Base-by-base conservation (phyloP, 30 jellyfish, hydroid and myxozoan genomes). In the Mastigias papua region DNA sequence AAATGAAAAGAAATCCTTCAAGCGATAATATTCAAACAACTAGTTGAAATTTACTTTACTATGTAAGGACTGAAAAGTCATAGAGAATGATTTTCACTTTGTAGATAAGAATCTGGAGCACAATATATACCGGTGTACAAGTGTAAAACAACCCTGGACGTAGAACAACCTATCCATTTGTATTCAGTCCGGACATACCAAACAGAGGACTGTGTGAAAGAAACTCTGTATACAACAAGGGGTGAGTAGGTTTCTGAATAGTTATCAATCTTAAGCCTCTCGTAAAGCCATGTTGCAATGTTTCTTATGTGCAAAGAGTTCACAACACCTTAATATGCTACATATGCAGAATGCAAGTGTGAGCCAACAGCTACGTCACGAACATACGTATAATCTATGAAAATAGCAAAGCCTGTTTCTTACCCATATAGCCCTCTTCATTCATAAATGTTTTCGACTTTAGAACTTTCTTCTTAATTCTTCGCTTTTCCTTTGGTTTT, bases 351-450 rank as follows among this genome's bases (percentile, higher is more conserved):
- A 46, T 8, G 16, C 13, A 46, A 16, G 16, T 6, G 16, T 46
- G 16, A 46, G 13, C 60, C 8, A 46, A 8, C 60, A 46, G 16
- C 16, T 46, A 46, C 60, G 60, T n/a, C n/a, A n/a, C n/a, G n/a
- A n/a, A n/a, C n/a, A n/a, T n/a, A n/a, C n/a, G n/a, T n/a, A n/a
- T n/a, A n/a, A n/a, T n/a, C n/a, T n/a, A 46, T 46, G 16, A 6
- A 8, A 46, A 6, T 6, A 6, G 60, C 8, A 46, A 46, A 46
- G 60, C 16, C 60, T 46, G 60, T 46, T 1, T 34, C 98, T 25
- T 60, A 91, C 98, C 96, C 98, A 91, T 91, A 31, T 74, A 91
- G 48, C 98, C 98, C 31, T 91, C 98, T 48, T 91, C 98, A 22
- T 78, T 78, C 92, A 91, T 72, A 42, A 35, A 91, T 17, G 96